Conservation (phyloP, 2,113 vertebrate species). For the Acrocephalus arundinaceus region DNA sequence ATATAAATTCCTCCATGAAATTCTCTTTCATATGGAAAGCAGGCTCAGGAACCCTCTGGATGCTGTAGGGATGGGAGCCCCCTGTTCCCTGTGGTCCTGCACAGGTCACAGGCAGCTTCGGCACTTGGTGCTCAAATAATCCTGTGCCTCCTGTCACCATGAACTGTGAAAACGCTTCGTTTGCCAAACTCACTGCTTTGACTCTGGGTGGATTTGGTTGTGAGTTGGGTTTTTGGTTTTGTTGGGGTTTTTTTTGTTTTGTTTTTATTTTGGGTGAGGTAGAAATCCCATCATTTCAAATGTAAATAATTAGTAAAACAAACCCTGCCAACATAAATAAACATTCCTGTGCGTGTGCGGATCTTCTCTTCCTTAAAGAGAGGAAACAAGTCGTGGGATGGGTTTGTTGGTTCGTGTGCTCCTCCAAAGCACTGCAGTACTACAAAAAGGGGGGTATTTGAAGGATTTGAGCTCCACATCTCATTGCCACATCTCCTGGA, state of each 20-base stretch:
- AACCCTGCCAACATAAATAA: neutral
- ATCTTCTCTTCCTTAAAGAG: neutral
- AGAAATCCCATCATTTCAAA: neutral
- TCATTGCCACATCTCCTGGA: neutral
- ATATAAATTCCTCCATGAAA: too few relatives aligned
- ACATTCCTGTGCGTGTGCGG: neutral
- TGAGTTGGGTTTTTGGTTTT: neutral
- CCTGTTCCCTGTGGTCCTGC: neutral
- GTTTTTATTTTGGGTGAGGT: neutral
- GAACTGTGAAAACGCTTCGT: neutral
- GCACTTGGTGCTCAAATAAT: neutral
- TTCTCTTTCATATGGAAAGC: neutral
- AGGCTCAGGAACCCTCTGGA: neutral
- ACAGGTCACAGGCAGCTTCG: neutral
- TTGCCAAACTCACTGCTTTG: neutral
- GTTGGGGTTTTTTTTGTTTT: neutral
- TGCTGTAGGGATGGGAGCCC: neutral
- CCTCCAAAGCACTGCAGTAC: rapidly evolving
- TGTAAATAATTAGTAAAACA: neutral
- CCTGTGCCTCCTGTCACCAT: neutral
- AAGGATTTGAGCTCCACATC: neutral
- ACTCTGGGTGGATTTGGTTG: neutral
- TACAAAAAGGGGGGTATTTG: neutral
- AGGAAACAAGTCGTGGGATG: neutral
- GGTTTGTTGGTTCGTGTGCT: neutral